Conservation (phyloP, 2,113 vertebrate species). For the Lampris megalopsis region DNA sequence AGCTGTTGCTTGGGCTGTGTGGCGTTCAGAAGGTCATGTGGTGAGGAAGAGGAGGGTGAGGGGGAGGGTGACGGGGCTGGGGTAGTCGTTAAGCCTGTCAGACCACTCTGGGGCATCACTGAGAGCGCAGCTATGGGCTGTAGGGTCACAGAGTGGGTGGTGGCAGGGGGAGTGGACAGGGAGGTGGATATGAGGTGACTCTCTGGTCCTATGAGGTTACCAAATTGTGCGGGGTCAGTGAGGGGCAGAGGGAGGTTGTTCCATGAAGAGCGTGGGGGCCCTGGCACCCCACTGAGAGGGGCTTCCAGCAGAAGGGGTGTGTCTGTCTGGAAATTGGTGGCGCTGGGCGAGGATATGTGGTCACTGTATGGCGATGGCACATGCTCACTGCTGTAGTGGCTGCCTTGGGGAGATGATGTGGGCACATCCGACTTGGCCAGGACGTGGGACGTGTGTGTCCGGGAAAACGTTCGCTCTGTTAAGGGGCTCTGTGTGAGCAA, state of each 20-base stretch:
- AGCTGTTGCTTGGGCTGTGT: slow-evolving; percentile 95
- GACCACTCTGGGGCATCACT: slow-evolving; percentile 90
- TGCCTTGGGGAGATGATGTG: slow-evolving; percentile 91
- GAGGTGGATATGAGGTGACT: slow-evolving; percentile 97
- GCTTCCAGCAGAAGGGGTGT: slow-evolving; percentile 94
- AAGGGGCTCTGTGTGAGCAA: slow-evolving; percentile 89
- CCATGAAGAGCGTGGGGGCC: slow-evolving; percentile 91
- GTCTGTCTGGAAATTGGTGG: slow-evolving; percentile 91
- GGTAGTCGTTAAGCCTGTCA: slow-evolving; percentile 82
- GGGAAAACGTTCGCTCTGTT: slow-evolving; percentile 92
- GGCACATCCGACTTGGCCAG: slow-evolving; percentile 91
- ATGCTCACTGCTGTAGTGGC: slow-evolving; percentile 96
- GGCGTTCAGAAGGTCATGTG: slow-evolving; percentile 88
- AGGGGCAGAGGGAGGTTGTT: slow-evolving; percentile 91
- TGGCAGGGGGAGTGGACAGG: slow-evolving; percentile 94
- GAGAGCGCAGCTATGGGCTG: slow-evolving; percentile 95
- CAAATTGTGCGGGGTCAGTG: slow-evolving; percentile 91
- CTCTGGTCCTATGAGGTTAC: slow-evolving; percentile 92
- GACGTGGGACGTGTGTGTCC: slow-evolving; percentile 88
- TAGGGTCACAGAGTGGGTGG: slow-evolving; percentile 91
- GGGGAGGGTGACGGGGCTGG: slow-evolving; percentile 78
- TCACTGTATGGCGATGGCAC: slow-evolving; percentile 96
- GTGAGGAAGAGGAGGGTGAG: slow-evolving; percentile 53
- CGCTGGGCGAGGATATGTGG: slow-evolving; percentile 93
- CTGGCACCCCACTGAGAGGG: slow-evolving; percentile 90